Evolutionary conservation across 2,113 vertebrate genomes (phyloP), one percentile per base, ranked within the genome.

Genomic region (Empidonax alnorum): DNA sequence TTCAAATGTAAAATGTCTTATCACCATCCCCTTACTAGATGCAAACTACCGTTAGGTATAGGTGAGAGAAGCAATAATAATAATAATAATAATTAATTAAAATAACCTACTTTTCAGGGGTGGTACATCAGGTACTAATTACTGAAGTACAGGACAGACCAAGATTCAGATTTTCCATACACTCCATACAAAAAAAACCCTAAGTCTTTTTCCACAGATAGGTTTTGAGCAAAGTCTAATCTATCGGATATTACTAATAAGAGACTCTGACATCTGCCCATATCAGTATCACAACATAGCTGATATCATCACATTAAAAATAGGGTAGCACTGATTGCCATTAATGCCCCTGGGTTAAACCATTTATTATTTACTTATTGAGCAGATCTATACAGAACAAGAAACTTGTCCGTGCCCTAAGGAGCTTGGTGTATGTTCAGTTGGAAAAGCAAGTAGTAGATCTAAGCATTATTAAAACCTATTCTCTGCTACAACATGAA

Each of bases 311-410:
- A 8, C 52, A 49, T 92, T 75, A 68, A 68, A 92, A 59, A 76
- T 11, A 68, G 16, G 42, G 68, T 81, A 72, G 15, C 65, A 93
- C 28, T 92, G 90, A 77, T 78, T 89, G 61, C 47, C 1, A 5
- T 47, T 81, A 78, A 72, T 31, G 76, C 83, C 76, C 65, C 31
- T 81, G 76, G 52, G 85, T 56, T 8, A 4, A 81, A 75, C 56
- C 47, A 84, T 92, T 90, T 89, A 73, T 94, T 95, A 92, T 96
- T 94, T 91, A 92, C 79, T 91, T 94, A 39, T 56, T 87, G 68
- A 88, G 49, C 50, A 90, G 79, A 80, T 86, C 79, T 89, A 83
- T 68, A 84, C 2, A 7, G 82, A 92, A 75, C 55, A 94, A 90
- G 79, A 75, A 86, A 52, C 44, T 81, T 91, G 24, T 56, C 76